Percentiles rank a stretch among this genome's conserved stretches.
phyloP scores from a whole-genome alignment of 2,113 vertebrate species.

The Macroglossus sobrinus region DNA sequence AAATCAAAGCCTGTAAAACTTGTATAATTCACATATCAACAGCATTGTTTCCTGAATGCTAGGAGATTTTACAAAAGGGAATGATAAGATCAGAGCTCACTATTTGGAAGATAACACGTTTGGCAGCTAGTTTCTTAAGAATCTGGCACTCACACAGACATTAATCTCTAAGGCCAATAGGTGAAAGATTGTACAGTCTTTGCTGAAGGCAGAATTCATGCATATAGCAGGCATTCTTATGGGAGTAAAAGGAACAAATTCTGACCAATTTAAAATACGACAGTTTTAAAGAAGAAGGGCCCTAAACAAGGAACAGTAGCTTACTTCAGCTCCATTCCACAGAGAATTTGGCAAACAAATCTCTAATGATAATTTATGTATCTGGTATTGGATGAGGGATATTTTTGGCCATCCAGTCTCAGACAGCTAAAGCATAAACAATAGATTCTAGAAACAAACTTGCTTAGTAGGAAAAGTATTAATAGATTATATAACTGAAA shows the following conservation, averaged over 20 bases:
- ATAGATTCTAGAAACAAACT: constrained; percentile 21
- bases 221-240: constrained; percentile 3
- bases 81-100: constrained; percentile 37
- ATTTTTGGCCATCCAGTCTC: background rate
- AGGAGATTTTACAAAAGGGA: constrained; percentile 27
- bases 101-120: constrained; percentile 66
- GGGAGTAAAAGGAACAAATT: constrained; percentile 68
- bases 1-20: constrained; percentile 31
- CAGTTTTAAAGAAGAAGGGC: constrained; percentile 32
- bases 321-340: constrained; percentile 43
- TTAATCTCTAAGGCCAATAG: constrained; percentile 61
- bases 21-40: constrained; percentile 9
- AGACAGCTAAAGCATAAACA: constrained; percentile 23
- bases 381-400: background rate
- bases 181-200: constrained; percentile 66
- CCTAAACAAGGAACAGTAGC: background rate
- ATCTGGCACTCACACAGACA: constrained; percentile 69
- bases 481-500: background rate
- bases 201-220: constrained; percentile 67
- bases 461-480: background rate
- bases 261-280: constrained; percentile 44
- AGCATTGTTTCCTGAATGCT: constrained; percentile 52
- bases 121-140: constrained; percentile 71
- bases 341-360: constrained; percentile 52
- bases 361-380: constrained; percentile 49